Conservation (phyloP, 2,888 invertebrate genomes). For the Chloroclystis v-ata region DNA sequence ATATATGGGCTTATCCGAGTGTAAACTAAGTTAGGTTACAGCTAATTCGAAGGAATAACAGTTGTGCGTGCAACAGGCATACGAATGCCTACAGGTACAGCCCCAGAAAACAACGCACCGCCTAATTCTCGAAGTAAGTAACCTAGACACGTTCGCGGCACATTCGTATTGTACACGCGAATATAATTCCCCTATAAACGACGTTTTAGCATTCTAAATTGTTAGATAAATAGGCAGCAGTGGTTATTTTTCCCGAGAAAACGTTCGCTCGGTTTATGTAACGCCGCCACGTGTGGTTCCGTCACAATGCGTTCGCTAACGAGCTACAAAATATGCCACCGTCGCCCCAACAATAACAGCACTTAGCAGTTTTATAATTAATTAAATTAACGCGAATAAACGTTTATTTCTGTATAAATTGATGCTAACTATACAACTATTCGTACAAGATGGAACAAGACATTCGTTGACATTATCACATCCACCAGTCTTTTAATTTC, state of each 20-base stretch:
- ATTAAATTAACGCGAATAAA: conserved; percentile 1
- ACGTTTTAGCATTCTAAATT: conserved; percentile 28
- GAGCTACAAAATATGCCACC: conserved; percentile 1
- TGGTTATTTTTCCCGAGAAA: conserved; percentile 18
- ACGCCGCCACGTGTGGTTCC: conserved; percentile 4
- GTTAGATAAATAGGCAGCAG: conserved; percentile 16
- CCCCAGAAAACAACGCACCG: conserved; percentile 37
- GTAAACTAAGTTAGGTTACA: conserved; percentile 34
- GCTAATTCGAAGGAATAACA: conserved; percentile 66
- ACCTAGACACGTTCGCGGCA: conserved; percentile 41
- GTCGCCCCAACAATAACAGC: background rate
- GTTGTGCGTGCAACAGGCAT: conserved; percentile 46
- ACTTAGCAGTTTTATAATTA: background rate
- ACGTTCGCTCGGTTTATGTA: conserved; percentile 14
- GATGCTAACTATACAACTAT: background rate
- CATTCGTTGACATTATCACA: conserved; percentile 13
- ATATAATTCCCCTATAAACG: conserved; percentile 31
- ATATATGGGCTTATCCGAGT: conserved; percentile 37
- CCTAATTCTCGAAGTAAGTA: conserved; percentile 45
- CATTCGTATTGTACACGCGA: conserved; percentile 34
- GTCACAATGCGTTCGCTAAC: conserved; percentile 6
- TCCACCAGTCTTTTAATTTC: conserved; percentile 19
- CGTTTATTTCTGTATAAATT: conserved; percentile 5
- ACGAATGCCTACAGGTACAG: conserved; percentile 53
- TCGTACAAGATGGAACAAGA: conserved; percentile 1